These are phyloP conservation scores for Tetrapedia diversipes DNA, from an alignment of 2,888 invertebrate species.

Conservation along the genomic window DNA sequence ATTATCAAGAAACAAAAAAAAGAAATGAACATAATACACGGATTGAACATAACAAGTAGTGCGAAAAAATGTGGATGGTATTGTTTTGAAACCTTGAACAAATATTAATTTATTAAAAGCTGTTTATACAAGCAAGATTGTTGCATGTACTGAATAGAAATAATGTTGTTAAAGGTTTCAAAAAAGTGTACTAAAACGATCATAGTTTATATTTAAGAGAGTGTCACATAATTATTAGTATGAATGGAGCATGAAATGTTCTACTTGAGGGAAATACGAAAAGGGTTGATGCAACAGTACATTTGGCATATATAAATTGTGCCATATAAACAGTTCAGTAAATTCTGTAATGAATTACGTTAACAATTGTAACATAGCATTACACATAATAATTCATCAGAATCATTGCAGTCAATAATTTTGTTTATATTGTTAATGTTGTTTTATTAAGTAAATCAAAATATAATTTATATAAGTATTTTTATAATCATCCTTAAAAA, in stretches of 20 bases:
- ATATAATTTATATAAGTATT: constrained; percentile 27
- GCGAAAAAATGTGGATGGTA: constrained; percentile 63
- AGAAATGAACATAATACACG: constrained; percentile 67
- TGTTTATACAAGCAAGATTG: constrained; percentile 58
- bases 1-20: constrained; percentile 65
- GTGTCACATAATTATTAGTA: constrained; percentile 72
- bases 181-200: constrained; percentile 68
- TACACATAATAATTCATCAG: constrained; percentile 52
- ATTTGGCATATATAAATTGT: constrained; percentile 61
- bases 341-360: constrained; percentile 46
- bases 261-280: constrained; percentile 65
- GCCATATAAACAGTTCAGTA: constrained; percentile 54
- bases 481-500: constrained; percentile 31
- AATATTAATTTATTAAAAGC: constrained; percentile 70
- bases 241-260: constrained; percentile 73
- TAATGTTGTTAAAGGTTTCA: constrained; percentile 70
- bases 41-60: constrained; percentile 69
- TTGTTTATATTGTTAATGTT: constrained; percentile 20
- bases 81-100: constrained; percentile 72
- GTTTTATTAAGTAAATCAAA: constrained; percentile 29
- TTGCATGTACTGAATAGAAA: constrained; percentile 52
- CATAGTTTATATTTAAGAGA: constrained; percentile 74
- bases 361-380: constrained; percentile 47
- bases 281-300: constrained; percentile 80
- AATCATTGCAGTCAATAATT: constrained; percentile 34